phyloP scores from a whole-genome alignment of 2,888 invertebrate species.

The Mythimna albipuncta region DNA sequence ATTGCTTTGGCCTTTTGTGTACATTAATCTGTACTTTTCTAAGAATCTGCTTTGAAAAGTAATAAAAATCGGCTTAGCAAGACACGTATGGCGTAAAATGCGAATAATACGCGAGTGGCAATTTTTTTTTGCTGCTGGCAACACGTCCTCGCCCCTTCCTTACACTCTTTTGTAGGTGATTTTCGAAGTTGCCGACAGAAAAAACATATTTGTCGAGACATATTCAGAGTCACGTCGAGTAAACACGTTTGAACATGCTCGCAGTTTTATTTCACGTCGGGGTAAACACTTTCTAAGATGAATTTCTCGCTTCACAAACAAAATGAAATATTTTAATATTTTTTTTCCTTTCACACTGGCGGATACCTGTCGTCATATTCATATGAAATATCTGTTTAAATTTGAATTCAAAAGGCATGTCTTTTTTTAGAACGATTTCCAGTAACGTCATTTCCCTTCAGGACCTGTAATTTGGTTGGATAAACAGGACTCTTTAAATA shows the following conservation, averaged over 20 bases:
- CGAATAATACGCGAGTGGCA: conserved; percentile 73
- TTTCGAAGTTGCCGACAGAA: conserved; percentile 71
- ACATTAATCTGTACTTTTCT: conserved; percentile 82
- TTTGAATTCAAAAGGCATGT: conserved; percentile 45
- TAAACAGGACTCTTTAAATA: background rate
- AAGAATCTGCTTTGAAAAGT: conserved; percentile 82
- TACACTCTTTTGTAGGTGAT: conserved; percentile 65
- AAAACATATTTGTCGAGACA: conserved; percentile 75
- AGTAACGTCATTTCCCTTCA: background rate
- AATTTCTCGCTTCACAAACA: conserved; percentile 84
- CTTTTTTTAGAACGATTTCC: conserved; percentile 43
- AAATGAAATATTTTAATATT: conserved; percentile 82
- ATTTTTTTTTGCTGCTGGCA: conserved; percentile 64
- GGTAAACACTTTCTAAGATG: conserved; percentile 86
- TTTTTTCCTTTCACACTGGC: conserved; percentile 70
- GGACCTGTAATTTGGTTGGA: conserved; percentile 7
- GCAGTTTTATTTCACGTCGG: conserved; percentile 84
- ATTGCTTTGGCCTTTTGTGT: conserved; percentile 76
- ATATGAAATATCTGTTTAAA: conserved; percentile 53
- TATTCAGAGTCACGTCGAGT: conserved; percentile 76
- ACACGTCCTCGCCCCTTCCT: conserved; percentile 54
- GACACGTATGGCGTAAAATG: conserved; percentile 80
- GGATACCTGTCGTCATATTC: conserved; percentile 63
- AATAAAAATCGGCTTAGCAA: conserved; percentile 88
- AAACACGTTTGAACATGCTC: conserved; percentile 82